Evolutionary conservation across 2,113 vertebrate genomes (phyloP), one percentile per base, ranked within the genome.

Genomic region (Plecotus auritus): DNA sequence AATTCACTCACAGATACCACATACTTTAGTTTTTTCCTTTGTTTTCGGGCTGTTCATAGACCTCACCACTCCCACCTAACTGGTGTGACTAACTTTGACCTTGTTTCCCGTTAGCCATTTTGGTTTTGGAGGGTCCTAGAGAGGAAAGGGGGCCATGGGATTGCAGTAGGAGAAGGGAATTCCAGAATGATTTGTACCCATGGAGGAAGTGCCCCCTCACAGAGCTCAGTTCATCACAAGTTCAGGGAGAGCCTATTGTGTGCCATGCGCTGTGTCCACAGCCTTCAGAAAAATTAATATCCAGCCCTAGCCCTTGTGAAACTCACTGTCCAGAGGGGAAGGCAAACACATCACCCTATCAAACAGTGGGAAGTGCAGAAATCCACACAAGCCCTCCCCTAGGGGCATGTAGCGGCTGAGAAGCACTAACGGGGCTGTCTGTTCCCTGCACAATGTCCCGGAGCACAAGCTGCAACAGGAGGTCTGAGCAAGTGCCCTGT

Each of bases 161-260:
- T 12, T 66, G 26, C 30, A 47, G 7, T 17, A 49, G 59, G 42
- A 66, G 74, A 40, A 47, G 67, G 18, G 61, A 69, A 66, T 85
- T 92, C 73, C 10, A 74, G 47, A 85, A 93, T 37, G 77, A 66
- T 56, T 47, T 91, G 20, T 56, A 80, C 42, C n/a, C 12, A 2
- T 4, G 2, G 72, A 77, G 37, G 69, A 76, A 9, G 59, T 49
- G 49, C 11, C 28, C 9, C 28, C 26, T 76, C 42, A n/a, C 40
- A 59, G 70, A 81, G 20, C 61, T 90, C 66, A 30, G 23, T 17
- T 35, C 22, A 32, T 76, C 22, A 30, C 1, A 14, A 67, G 72
- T 40, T 47, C 77, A 20, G 78, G 32, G 49, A 73, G 11, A 64
- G 54, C 12, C 12, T 69, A 2, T 22, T 45, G 40, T 47, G 40